Conservation (phyloP, 2,113 vertebrate genomes). For the Mystacornis crossleyi region DNA sequence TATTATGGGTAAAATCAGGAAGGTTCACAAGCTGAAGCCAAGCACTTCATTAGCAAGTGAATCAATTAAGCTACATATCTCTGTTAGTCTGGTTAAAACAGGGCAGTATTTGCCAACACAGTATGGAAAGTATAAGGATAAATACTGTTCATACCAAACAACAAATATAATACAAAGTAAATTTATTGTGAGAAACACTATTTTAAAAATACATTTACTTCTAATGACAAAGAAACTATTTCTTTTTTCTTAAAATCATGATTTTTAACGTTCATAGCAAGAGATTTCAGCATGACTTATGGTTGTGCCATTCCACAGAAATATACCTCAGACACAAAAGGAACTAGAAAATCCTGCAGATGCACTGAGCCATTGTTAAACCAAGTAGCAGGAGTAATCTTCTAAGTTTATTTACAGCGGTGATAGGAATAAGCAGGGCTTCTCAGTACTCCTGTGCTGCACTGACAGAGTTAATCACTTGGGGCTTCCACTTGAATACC, state of each 20-base stretch:
- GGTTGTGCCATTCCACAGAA: rapidly evolving
- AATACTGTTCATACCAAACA: neutral
- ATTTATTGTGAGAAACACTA: neutral
- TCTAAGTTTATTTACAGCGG: neutral
- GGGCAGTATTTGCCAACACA: neutral
- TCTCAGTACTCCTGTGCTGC: neutral
- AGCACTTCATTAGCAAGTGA: neutral
- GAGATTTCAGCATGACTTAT: neutral
- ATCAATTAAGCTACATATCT: neutral
- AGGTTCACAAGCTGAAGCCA: neutral
- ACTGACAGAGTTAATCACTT: neutral
- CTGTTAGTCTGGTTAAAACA: neutral
- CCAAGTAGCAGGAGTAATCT: neutral
- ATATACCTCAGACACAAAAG: neutral
- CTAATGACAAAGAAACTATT: neutral
- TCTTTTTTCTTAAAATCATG: neutral
- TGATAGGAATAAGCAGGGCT: neutral
- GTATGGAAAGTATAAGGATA: neutral
- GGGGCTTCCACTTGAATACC: neutral
- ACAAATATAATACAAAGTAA: neutral
- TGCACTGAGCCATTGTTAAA: neutral
- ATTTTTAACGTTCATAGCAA: neutral
- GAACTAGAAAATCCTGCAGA: neutral
- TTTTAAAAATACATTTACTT: neutral
- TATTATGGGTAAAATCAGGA: neutral